Evolutionary conservation across 2,888 invertebrate species (phyloP).

Genomic region (Dryobotodes eremita): DNA sequence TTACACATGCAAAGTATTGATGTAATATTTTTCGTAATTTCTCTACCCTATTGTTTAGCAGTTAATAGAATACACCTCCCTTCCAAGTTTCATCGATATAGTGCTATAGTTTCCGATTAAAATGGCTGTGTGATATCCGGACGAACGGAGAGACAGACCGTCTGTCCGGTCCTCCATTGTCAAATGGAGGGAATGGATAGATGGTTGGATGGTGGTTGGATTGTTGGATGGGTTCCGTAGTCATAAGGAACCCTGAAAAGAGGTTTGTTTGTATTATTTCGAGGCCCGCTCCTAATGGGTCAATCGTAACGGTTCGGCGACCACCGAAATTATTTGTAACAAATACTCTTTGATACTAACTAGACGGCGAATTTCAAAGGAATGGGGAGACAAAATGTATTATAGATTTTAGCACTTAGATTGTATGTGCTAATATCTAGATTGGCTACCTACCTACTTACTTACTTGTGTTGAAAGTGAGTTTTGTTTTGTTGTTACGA

Average conservation of each 20-base stretch:
- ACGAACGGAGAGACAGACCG: neutral
- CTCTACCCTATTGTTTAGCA: neutral
- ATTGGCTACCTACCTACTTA: slow-evolving; percentile 8
- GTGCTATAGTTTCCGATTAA: neutral
- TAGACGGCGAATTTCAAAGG: slow-evolving; percentile 19
- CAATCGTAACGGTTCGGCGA: slow-evolving; percentile 35
- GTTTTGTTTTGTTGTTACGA: slow-evolving; percentile 5
- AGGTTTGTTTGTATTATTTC: slow-evolving; percentile 33
- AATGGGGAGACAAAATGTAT: slow-evolving; percentile 16
- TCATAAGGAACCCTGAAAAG: slow-evolving; percentile 2
- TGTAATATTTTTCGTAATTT: neutral
- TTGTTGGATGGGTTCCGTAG: too few species aligned
- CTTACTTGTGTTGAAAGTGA: slow-evolving; percentile 17
- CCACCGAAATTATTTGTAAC: slow-evolving; percentile 20
- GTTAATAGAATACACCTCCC: neutral
- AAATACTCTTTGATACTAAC: slow-evolving; percentile 19
- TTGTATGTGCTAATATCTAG: slow-evolving; percentile 42
- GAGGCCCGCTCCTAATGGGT: slow-evolving; percentile 32
- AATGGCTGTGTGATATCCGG: too few species aligned
- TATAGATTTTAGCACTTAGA: slow-evolving; percentile 57
- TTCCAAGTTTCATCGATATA: neutral
- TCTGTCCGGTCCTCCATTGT: neutral
- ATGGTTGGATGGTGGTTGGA: too few species aligned
- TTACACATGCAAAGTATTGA: neutral
- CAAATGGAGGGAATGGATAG: too few species aligned